Percentiles rank a stretch among this genome's conserved stretches.
Conservation (phyloP, 2,888 invertebrate species). For the Temnothorax ravouxi region DNA sequence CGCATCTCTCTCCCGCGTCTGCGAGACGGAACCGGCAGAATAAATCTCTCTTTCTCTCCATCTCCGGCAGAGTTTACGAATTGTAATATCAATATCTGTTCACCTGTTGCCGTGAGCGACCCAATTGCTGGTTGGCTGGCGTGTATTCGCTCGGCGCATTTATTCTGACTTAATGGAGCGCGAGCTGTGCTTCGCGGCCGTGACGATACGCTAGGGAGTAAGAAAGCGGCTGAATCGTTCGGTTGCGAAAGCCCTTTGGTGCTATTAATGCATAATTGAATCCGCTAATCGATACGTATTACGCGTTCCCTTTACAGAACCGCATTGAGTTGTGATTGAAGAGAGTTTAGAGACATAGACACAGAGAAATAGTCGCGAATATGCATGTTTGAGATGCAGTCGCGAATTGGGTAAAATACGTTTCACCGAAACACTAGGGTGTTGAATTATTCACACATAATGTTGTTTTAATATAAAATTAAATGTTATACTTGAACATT, state of each 20-base stretch:
- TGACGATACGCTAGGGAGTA: conserved; percentile 54
- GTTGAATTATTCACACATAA: background rate
- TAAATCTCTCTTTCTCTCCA: conserved; percentile 66
- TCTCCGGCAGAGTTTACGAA: conserved; percentile 63
- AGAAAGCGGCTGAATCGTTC: conserved; percentile 45
- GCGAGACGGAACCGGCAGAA: conserved; percentile 64
- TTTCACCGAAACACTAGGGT: background rate
- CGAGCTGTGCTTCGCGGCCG: conserved; percentile 36
- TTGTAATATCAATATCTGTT: conserved; percentile 74
- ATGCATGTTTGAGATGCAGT: background rate
- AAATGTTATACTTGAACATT: background rate
- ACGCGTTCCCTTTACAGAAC: conserved; percentile 31
- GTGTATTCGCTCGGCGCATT: conserved; percentile 44
- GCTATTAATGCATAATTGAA: conserved; percentile 53
- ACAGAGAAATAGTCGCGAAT: conserved; percentile 9
- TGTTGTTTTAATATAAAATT: background rate
- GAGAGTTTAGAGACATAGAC: conserved; percentile 29
- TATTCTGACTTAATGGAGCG: conserved; percentile 55
- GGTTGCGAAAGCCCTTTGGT: conserved; percentile 48
- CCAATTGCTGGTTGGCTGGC: conserved; percentile 45
- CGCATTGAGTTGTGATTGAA: conserved; percentile 31
- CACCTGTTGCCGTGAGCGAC: conserved; percentile 70
- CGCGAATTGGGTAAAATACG: background rate
- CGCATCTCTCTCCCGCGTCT: conserved; percentile 2
- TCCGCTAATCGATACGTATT: conserved; percentile 42